A percentile compares a stretch with the other conserved stretches of the same genome.
Conservation (phyloP, 2,113 vertebrate genomes). For the Caranx ignobilis region DNA sequence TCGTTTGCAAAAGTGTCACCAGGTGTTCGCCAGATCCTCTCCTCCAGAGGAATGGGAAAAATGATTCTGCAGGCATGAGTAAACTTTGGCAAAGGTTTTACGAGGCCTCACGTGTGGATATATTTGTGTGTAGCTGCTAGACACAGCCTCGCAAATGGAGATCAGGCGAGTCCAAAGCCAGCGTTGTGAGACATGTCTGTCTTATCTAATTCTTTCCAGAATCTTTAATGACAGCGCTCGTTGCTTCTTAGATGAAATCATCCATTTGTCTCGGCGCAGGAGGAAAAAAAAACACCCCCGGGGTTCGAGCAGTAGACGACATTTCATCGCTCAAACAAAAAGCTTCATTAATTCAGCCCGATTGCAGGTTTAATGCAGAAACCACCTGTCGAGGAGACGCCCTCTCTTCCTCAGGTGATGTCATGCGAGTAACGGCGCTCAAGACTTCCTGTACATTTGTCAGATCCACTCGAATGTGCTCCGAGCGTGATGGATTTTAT, state of each 20-base stretch:
- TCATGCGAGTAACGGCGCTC: too few relatives aligned
- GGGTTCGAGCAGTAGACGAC: not conserved
- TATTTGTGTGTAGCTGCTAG: not conserved
- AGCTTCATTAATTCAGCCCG: too few relatives aligned
- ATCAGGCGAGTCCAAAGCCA: not conserved
- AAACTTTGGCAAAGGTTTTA: constrained; percentile 1
- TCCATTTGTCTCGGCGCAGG: not conserved
- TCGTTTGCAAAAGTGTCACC: constrained; percentile 53
- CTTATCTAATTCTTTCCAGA: not conserved
- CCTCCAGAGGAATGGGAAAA: constrained; percentile 26
- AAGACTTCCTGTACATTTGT: too few relatives aligned
- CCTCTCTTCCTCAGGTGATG: too few relatives aligned
- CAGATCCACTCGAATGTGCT: too few relatives aligned
- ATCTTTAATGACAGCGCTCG: not conserved
- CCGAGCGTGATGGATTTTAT: too few relatives aligned
- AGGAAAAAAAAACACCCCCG: not conserved
- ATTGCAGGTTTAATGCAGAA: not conserved
- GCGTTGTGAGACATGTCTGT: not conserved
- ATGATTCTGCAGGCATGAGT: constrained; percentile 34
- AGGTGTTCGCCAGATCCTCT: constrained; percentile 23
- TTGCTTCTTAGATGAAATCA: not conserved
- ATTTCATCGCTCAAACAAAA: not conserved
- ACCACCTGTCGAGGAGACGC: too few relatives aligned
- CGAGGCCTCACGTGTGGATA: not conserved
- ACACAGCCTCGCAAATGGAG: not conserved